phyloP scores from a whole-genome alignment of 2,888 invertebrate species.

The Agrilus mali region DNA sequence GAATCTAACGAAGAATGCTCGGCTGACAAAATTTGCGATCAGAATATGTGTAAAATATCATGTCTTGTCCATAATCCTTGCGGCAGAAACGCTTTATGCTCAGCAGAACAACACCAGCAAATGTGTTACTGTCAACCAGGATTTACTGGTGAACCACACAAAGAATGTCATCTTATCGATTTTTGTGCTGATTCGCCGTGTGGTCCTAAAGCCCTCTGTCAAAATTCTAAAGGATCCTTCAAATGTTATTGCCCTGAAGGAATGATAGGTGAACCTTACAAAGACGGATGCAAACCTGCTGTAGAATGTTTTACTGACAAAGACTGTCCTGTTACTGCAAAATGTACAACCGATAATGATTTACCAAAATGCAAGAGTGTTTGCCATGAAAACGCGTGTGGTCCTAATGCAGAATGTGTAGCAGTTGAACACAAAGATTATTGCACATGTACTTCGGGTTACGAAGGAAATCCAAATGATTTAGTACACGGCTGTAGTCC shows the following conservation, averaged over 20 bases:
- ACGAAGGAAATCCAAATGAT: constrained; percentile 63
- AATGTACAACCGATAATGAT: constrained; percentile 59
- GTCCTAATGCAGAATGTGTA: constrained; percentile 71
- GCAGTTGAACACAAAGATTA: constrained; percentile 62
- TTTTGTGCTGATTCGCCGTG: constrained; percentile 70
- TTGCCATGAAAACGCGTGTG: constrained; percentile 66
- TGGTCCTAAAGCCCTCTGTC: constrained; percentile 67
- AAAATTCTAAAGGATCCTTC: constrained; percentile 66
- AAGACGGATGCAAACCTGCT: constrained; percentile 69
- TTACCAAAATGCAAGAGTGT: constrained; percentile 72
- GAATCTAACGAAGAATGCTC: constrained; percentile 57
- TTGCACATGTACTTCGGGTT: constrained; percentile 69
- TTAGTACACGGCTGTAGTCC: constrained; percentile 60
- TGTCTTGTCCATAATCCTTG: constrained; percentile 75
- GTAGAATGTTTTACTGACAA: constrained; percentile 66
- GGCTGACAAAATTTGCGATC: constrained; percentile 71
- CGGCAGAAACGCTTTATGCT: constrained; percentile 74
- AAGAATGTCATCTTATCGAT: constrained; percentile 61
- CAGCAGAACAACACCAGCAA: constrained; percentile 69
- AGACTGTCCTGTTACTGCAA: constrained; percentile 71
- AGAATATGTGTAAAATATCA: constrained; percentile 74
- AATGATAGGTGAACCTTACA: constrained; percentile 74
- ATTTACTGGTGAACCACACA: constrained; percentile 65
- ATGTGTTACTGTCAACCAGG: constrained; percentile 80
- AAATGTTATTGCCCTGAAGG: constrained; percentile 68